A percentile compares a stretch with the other conserved stretches of the same genome.
phyloP scores from a whole-genome alignment of 2,888 invertebrate species.

The Oscheius sp. region DNA sequence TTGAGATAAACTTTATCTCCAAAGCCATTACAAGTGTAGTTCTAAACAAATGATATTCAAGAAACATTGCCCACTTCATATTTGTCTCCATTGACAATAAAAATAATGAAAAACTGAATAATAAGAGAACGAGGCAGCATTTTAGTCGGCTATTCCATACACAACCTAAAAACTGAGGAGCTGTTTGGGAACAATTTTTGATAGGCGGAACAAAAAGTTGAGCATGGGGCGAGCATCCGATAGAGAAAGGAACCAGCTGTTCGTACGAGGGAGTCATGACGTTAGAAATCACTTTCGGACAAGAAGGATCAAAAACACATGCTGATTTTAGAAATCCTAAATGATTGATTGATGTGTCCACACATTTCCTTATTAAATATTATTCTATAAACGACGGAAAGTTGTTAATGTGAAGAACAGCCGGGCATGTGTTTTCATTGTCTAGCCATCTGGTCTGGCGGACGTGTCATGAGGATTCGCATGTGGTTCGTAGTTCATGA shows the following conservation, averaged over 20 bases:
- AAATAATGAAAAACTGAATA: no score
- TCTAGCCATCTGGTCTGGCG: background rate
- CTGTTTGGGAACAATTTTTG: background rate
- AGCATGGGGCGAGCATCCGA: conserved; percentile 19
- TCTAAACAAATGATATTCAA: background rate
- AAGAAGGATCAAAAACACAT: background rate
- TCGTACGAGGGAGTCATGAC: conserved; percentile 16
- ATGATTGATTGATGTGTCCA: background rate
- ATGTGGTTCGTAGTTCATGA: no score
- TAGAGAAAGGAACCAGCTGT: conserved; percentile 19
- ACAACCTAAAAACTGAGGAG: background rate
- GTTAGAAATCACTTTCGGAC: conserved; percentile 3
- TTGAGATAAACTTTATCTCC: background rate
- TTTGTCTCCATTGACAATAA: background rate
- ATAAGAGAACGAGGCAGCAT: no score
- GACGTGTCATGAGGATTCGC: background rate
- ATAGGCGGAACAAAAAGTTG: conserved; percentile 14
- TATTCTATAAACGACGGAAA: no score
- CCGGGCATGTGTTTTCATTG: background rate
- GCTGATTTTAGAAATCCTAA: background rate
- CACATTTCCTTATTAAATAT: no score
- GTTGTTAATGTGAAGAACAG: background rate
- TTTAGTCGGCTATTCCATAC: no score
- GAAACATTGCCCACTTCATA: background rate
- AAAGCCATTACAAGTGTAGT: background rate